Base-by-base conservation (phyloP, 1,140 invertebrate genomes). In the Meloidogyne chitwoodi region DNA sequence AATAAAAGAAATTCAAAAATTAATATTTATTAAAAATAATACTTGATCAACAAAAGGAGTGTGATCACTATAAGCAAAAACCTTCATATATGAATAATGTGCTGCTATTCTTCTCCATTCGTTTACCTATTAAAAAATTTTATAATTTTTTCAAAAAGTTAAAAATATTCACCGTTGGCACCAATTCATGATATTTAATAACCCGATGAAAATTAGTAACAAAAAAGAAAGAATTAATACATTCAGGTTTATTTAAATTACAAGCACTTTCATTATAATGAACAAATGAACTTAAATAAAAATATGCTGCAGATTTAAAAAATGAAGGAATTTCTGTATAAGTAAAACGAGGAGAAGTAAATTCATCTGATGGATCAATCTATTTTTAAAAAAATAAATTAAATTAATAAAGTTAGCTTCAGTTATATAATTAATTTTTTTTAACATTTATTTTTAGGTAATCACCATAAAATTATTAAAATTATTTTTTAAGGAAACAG, bases 161-260 rank as follows among this genome's bases (percentile, higher is more conserved):
- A 34, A 41, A n/a, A 34, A 41, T n/a, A 38, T 76, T 81, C 22
- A 84, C 84, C 0, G 84, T 86, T 1, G 83, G 83, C 16, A 84
- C 83, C 34, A 84, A 67, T 71, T 86, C 84, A 68, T 87, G 84
- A 68, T 86, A 84, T 56, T 87, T 85, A 74, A 85, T 87, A 24
- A 83, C 83, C 19, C 81, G 75, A 66, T 85, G 83, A 76, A 85
- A 85, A 63, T 85, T 85, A 2, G 84, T 85, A 22, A 87, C 84
- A 63, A 85, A 85, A 77, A 85, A 87, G 74, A 85, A 85, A 10
- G 80, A 67, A 16, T 70, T 68, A 27, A 85, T 85, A 69, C 84
- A 85, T 24, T 75, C 77, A 12, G 84, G 84, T 19, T 80, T 34
- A 73, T 85, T 83, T 14, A 74, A 71, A 19, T 70, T 10, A 61